phyloP scores from a whole-genome alignment of 2,797 vertebrate species.

The Champsocephalus gunnari region DNA sequence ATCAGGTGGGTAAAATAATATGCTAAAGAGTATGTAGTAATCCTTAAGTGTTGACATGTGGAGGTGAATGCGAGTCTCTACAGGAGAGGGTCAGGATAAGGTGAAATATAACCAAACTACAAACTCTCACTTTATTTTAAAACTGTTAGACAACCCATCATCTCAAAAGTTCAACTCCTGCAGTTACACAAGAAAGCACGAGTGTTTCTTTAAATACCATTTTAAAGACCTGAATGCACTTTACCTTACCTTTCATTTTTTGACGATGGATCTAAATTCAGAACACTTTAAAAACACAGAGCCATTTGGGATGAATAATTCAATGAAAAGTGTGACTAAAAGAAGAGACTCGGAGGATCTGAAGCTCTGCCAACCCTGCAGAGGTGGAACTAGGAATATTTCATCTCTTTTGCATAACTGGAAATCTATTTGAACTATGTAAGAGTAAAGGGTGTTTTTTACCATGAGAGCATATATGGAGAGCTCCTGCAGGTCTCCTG shows the following conservation, averaged over 20 bases:
- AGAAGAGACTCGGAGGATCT: conserved; percentile 2
- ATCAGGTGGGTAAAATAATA: too few species aligned
- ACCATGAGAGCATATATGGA: conserved; percentile 84
- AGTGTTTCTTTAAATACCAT: conserved; percentile 7
- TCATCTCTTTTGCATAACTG: not conserved
- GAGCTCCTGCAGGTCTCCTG: conserved; percentile 72
- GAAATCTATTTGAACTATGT: not conserved
- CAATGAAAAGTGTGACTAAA: conserved; percentile 28
- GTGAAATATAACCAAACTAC: not conserved
- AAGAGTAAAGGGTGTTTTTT: conserved; percentile 14
- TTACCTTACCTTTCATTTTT: conserved; percentile 11
- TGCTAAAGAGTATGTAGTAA: too few species aligned
- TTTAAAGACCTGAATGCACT: not conserved
- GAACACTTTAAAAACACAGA: conserved; percentile 19
- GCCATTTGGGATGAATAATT: conserved; percentile 46
- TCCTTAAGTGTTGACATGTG: too few species aligned
- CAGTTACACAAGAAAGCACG: not conserved
- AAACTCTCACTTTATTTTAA: not conserved
- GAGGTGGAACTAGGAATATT: not conserved
- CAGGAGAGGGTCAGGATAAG: not conserved
- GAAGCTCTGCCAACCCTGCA: conserved; percentile 8
- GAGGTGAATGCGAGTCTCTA: too few species aligned
- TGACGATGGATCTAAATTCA: conserved; percentile 51
- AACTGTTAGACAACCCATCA: not conserved
- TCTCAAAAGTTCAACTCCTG: not conserved